Conservation (phyloP, 1,140 invertebrate species). For the Neuroterus valhalla region DNA sequence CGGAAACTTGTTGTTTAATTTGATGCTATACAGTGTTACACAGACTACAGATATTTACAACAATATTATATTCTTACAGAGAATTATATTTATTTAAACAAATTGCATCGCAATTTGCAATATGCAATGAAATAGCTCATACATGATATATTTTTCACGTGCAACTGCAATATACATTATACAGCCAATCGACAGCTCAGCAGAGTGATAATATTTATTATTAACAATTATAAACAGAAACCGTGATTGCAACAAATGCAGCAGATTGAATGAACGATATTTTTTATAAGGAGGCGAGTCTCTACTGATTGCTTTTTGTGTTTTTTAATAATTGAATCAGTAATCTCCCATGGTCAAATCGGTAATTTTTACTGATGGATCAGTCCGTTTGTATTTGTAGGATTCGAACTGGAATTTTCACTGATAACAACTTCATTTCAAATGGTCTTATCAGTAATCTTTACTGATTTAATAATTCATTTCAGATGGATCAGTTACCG, state of each 20-base stretch:
- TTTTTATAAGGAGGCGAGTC: too few relatives aligned
- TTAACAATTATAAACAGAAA: conserved; percentile 72
- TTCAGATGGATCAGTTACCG: too few relatives aligned
- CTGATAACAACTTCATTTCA: too few relatives aligned
- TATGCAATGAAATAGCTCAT: conserved; percentile 71
- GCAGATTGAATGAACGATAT: conserved; percentile 68
- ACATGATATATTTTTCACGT: conserved; percentile 74
- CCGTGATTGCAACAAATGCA: conserved; percentile 73
- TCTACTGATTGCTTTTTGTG: conserved; percentile 4
- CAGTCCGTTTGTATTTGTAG: too few relatives aligned
- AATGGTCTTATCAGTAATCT: too few relatives aligned
- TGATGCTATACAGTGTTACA: conserved; percentile 77
- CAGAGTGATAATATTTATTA: conserved; percentile 74
- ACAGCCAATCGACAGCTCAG: conserved; percentile 74
- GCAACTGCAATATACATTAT: conserved; percentile 70
- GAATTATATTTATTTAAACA: conserved; percentile 76
- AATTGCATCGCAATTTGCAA: conserved; percentile 73
- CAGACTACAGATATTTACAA: conserved; percentile 77
- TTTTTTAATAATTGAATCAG: neutral
- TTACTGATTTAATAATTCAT: too few relatives aligned
- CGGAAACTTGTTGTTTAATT: conserved; percentile 75
- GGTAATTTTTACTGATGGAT: too few relatives aligned
- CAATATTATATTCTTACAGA: conserved; percentile 77
- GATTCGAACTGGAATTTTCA: too few relatives aligned
- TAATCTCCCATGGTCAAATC: too few relatives aligned